phyloP scores from a whole-genome alignment of 2,113 vertebrate species.

The Castor canadensis region DNA sequence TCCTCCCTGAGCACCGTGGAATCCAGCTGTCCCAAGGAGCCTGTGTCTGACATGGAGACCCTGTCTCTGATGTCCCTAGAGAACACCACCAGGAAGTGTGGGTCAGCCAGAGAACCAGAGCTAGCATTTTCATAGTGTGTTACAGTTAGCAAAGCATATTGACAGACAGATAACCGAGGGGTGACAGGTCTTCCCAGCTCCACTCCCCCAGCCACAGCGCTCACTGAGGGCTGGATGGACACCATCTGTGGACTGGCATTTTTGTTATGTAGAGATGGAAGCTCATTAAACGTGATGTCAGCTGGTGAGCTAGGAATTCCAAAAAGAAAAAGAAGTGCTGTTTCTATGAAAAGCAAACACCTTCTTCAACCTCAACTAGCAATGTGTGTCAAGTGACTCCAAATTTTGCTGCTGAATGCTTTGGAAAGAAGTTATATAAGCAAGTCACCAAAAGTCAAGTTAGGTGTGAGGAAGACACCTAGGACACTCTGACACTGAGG shows the following conservation, averaged over 20 bases:
- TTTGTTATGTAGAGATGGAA: neutral
- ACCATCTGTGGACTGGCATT: neutral
- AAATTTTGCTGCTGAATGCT: too few species aligned
- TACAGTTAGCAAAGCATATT: neutral
- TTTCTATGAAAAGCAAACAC: neutral
- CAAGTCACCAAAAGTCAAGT: neutral
- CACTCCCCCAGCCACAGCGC: neutral
- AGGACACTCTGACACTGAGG: neutral
- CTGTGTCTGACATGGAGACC: neutral
- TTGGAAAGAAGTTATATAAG: neutral
- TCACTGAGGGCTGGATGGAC: too few species aligned
- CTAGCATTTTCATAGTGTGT: neutral
- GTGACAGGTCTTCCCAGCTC: neutral
- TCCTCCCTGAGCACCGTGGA: neutral
- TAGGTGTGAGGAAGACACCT: neutral
- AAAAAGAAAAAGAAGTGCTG: neutral
- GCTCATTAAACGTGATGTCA: neutral
- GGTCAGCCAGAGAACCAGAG: neutral
- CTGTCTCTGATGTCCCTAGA: rapidly evolving
- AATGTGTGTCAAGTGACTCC: neutral
- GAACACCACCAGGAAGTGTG: rapidly evolving
- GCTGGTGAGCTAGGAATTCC: neutral
- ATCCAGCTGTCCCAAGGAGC: neutral
- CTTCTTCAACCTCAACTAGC: neutral
- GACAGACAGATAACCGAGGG: neutral